Conservation (phyloP, 2,888 invertebrate species). For the Ornithoptera priamus region DNA sequence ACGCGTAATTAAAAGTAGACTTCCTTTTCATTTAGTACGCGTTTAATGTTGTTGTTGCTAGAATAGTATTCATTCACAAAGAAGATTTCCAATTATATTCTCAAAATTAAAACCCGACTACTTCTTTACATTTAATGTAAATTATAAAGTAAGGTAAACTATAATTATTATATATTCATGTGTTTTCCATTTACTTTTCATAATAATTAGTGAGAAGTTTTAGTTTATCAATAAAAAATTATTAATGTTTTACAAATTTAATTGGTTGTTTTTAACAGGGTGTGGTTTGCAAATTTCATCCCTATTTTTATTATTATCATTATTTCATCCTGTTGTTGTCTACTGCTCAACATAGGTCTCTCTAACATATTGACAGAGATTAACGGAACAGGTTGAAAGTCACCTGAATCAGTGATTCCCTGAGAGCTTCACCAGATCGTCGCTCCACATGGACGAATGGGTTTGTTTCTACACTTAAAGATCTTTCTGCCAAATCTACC, state of each 20-base stretch:
- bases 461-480: too few relatives aligned
- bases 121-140: background rate
- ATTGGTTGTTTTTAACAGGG: background rate
- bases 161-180: background rate
- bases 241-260: background rate
- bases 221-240: background rate
- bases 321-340: too few relatives aligned
- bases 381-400: too few relatives aligned
- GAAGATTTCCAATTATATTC: background rate
- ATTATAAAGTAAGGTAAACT: background rate
- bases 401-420: too few relatives aligned
- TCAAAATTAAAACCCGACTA: too few relatives aligned
- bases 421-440: too few relatives aligned
- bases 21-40: slow-evolving; percentile 52
- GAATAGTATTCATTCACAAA: slow-evolving; percentile 3
- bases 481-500: too few relatives aligned
- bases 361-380: too few relatives aligned
- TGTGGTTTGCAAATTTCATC: background rate
- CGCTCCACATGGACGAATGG: too few relatives aligned
- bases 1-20: slow-evolving; percentile 64
- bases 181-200: background rate
- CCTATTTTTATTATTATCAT: too few relatives aligned
- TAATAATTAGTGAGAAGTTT: background rate
- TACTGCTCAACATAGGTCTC: too few relatives aligned
- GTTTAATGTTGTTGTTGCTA: slow-evolving; percentile 24